phyloP scores from a whole-genome alignment of 2,888 invertebrate species.

The Ornithoptera priamus region DNA sequence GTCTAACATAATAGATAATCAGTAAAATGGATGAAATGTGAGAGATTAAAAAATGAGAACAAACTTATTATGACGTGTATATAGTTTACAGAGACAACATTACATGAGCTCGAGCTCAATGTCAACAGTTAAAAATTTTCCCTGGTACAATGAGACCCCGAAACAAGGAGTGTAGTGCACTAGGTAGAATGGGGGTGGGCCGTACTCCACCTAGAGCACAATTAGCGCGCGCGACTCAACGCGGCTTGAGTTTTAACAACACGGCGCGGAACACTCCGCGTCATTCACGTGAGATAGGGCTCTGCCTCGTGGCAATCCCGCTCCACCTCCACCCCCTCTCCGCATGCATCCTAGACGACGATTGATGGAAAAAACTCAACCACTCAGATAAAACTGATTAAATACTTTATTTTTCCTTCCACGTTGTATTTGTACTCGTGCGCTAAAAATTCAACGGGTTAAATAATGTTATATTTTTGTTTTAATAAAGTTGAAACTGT shows the following conservation, averaged over 20 bases:
- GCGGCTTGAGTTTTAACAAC: constrained; percentile 79
- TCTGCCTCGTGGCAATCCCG: constrained; percentile 46
- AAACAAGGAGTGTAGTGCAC: constrained; percentile 67
- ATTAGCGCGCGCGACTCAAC: constrained; percentile 77
- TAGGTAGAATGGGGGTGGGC: constrained; percentile 43
- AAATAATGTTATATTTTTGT: no score
- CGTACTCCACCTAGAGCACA: constrained; percentile 64
- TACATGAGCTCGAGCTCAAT: constrained; percentile 57
- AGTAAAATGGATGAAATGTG: no score
- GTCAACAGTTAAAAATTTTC: constrained; percentile 69
- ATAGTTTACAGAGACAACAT: constrained; percentile 33
- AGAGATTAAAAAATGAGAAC: no score
- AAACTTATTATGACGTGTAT: not conserved
- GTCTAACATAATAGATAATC: no score
- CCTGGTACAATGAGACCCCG: constrained; percentile 56
- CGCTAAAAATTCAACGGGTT: no score
- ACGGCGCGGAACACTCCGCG: constrained; percentile 65
- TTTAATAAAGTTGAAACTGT: no score
- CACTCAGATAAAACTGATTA: no score
- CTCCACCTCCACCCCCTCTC: no score
- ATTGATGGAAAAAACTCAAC: not conserved
- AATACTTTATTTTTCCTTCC: no score
- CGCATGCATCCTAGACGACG: not conserved
- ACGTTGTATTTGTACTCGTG: no score
- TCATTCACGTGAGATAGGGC: constrained; percentile 67